These are phyloP conservation scores for Myiagra hebetior DNA, from an alignment of 2,113 vertebrate genomes.

Conservation along the genomic window DNA sequence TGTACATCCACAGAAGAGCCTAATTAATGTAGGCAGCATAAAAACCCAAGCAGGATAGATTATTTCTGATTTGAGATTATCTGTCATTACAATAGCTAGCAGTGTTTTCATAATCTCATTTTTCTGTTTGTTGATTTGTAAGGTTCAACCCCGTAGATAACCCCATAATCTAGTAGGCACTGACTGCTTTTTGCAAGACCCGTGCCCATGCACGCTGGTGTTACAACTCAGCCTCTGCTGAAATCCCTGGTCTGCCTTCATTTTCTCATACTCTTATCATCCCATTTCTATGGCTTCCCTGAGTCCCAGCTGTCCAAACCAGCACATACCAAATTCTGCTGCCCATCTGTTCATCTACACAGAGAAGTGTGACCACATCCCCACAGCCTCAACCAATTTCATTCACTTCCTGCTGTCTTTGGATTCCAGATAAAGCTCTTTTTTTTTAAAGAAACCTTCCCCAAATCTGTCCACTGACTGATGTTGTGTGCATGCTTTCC, in stretches of 20 bases:
- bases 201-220: neutral
- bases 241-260: neutral
- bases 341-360: slow-evolving; percentile 38
- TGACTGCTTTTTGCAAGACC: neutral
- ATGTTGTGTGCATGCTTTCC: neutral
- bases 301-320: slow-evolving; percentile 24
- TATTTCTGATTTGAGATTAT: neutral
- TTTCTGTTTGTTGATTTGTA: neutral
- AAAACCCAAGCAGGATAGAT: rapidly evolving
- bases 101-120: neutral
- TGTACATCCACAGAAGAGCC: neutral
- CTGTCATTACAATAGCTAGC: neutral
- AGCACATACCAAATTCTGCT: slow-evolving; percentile 14
- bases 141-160: neutral
- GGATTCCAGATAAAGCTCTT: slow-evolving; percentile 7
- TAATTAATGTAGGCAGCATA: neutral
- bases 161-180: neutral
- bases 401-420: slow-evolving; percentile 46
- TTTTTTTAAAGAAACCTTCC: neutral
- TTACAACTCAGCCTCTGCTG: neutral
- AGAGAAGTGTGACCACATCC: slow-evolving; percentile 36
- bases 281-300: neutral
- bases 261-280: neutral
- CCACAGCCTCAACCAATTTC: slow-evolving; percentile 50
- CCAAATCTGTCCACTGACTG: neutral